Evolutionary conservation across 2,888 invertebrate genomes (phyloP), one percentile per base, ranked within the genome.

Genomic region (Chymomyza caudatula): DNA sequence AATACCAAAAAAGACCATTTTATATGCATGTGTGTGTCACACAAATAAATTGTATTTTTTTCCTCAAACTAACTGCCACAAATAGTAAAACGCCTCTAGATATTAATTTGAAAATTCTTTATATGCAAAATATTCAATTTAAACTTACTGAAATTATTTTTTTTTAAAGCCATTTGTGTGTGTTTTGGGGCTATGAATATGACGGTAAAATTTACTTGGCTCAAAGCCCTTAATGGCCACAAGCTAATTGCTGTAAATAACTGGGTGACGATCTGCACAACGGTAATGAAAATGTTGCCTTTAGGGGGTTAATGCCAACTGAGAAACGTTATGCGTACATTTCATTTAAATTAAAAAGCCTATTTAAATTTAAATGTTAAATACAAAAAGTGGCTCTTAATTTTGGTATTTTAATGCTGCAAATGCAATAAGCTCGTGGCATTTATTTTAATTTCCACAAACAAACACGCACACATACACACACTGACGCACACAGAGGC

Each of bases 381-480:
- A 69, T 63, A 44, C 56, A 79, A 77, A 59, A 69, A 76, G 56
- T 76, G 72, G 68, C 77, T 82, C 82, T 85, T 85, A 81, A 85
- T 85, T 82, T 79, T 77, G 70, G 29, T 69, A 85, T 81, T 67
- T 75, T 74, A 85, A 74, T 70, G 44, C n/a, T 47, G 80, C 74
- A 70, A 80, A 85, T 79, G 79, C 80, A 80, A 85, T 80, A 80
- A 85, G 79, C 85, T 84, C 68, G 64, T 66, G 37, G 69, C 85
- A 85, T 80, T 85, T 85, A 85, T 85, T 79, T 85, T 79, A 77
- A 80, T 85, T 85, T 75, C 67, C 63, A 58, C 5, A 47, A 22
- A 22, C 47, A 47, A 47, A 47, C 44, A 47, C 1, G 1, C 17
- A 8, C 53, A 22, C 53, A 53, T 0, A 65, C 51, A 25, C 58